Evolutionary conservation across 92 coral and sea anemone species (phyloP).

Genomic region (Parazoanthus swiftii): DNA sequence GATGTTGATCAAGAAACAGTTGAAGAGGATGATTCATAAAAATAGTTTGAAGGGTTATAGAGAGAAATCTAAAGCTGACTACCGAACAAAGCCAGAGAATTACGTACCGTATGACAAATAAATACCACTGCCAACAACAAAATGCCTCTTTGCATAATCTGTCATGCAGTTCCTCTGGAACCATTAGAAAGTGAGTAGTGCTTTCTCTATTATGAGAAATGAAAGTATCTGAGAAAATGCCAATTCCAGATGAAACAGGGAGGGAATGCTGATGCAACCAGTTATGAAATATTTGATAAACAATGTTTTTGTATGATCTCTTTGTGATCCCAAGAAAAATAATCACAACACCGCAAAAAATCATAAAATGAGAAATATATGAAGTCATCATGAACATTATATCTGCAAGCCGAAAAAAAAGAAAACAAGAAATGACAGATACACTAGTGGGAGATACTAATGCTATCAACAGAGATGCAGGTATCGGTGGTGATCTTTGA

Average conservation of each 20-base stretch:
- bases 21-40: background rate
- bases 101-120: background rate
- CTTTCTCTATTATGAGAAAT: background rate
- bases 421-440: too few species aligned
- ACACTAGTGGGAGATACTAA: too few species aligned
- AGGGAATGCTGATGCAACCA: background rate
- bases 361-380: too few species aligned
- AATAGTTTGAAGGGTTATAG: background rate
- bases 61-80: background rate
- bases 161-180: slow-evolving; percentile 17
- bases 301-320: background rate
- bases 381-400: too few species aligned
- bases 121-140: background rate
- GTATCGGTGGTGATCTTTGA: too few species aligned
- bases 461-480: background rate
- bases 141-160: background rate
- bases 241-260: background rate
- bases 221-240: background rate
- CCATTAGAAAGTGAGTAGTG: background rate
- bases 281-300: background rate
- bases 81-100: background rate
- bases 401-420: too few species aligned
- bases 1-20: background rate
- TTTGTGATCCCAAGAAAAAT: too few species aligned
- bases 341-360: too few species aligned